A percentile compares a stretch with the other conserved stretches of the same genome.
Conservation (phyloP, 2,113 vertebrate genomes). For the Engraulis encrasicolus region DNA sequence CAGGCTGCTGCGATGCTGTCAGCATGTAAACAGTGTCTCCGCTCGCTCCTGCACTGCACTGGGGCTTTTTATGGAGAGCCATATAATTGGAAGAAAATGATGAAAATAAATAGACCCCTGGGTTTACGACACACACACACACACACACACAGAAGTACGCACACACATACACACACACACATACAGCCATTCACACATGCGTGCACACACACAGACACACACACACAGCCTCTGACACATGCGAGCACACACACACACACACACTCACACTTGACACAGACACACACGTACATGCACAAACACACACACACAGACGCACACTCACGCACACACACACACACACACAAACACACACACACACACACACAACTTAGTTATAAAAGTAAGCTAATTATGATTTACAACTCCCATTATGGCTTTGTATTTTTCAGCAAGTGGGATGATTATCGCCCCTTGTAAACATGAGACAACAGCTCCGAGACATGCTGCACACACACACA, state of each 20-base stretch:
- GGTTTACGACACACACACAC: slow-evolving; percentile 14
- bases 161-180: background rate
- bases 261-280: background rate
- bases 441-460: slow-evolving; percentile 8
- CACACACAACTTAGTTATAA: background rate
- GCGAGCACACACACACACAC: background rate
- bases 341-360: slow-evolving; percentile 14
- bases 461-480: background rate
- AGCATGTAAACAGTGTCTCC: slow-evolving; percentile 37
- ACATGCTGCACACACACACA: background rate
- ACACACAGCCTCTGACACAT: background rate
- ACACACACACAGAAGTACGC: too few species aligned
- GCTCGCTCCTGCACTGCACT: too few species aligned
- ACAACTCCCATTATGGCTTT: slow-evolving; percentile 37
- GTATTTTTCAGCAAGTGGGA: slow-evolving; percentile 6
- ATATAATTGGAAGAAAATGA: slow-evolving; percentile 19
- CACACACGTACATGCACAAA: background rate
- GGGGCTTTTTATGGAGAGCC: slow-evolving; percentile 20
- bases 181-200: background rate
- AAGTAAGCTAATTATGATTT: slow-evolving; percentile 44
- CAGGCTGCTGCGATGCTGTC: slow-evolving; percentile 5
- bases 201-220: background rate
- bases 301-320: background rate
- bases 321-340: slow-evolving; percentile 7
- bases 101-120: slow-evolving; percentile 27